Evolutionary conservation across 2,113 vertebrate genomes (phyloP), one percentile per base, ranked within the genome.

Genomic region (Asarcornis scutulata): DNA sequence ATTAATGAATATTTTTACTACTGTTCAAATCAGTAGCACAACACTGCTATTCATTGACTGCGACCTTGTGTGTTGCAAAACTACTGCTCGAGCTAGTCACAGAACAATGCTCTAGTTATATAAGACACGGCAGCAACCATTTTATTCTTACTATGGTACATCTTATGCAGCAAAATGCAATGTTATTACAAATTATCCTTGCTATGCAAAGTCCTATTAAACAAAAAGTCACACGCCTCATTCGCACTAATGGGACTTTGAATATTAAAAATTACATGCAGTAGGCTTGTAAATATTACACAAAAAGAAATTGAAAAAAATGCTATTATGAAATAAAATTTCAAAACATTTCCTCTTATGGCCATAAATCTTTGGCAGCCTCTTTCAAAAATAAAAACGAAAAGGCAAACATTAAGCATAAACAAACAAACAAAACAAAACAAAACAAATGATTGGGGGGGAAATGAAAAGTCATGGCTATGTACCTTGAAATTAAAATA

Each of bases 131-230:
- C 46, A 93, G 83, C 40, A 95, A 83, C 75, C 91, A 92, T 91
- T 86, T 91, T 85, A 86, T 53, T 88, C 91, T 93, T 94, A 89
- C 82, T 79, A 83, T 91, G 48, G 71, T 44, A 91, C 91, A 91
- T 93, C 88, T 93, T 94, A 73, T 79, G 79, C 62, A 93, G 91
- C 63, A 75, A 86, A 94, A 93, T 87, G 94, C 91, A 96, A 93
- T 89, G 97, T 96, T 97, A 95, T 93, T 95, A 93, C 91, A 97
- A 97, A 97, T 96, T 96, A 96, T 94, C 86, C 83, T 91, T 96
- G 93, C 90, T 97, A 95, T 80, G 94, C 85, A 93, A 96, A 89
- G 77, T 96, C 97, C 83, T 96, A 93, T 92, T 93, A 95, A 96
- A 93, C 91, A 96, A 97, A 95, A 96, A 97, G 80, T 86, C 94